Conservation (phyloP, 2,888 invertebrate species). For the Eilema griseolum region DNA sequence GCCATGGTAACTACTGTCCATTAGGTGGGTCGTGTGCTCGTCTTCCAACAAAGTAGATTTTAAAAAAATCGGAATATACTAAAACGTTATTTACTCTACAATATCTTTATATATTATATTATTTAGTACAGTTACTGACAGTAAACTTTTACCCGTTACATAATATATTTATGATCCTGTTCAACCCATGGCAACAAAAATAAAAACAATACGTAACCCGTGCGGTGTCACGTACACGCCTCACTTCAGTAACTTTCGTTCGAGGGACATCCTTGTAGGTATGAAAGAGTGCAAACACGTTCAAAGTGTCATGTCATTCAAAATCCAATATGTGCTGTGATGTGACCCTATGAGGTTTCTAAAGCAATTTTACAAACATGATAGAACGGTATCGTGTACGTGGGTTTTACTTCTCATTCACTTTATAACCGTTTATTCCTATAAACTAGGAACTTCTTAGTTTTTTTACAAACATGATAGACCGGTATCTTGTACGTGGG, state of each 20-base stretch:
- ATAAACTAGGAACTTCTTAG: too few species aligned
- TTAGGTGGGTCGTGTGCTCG: too few species aligned
- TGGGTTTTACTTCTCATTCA: neutral
- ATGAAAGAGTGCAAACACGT: conserved; percentile 42
- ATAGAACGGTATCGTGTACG: conserved; percentile 15
- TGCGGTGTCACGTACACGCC: neutral
- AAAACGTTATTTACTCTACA: neutral
- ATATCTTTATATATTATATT: neutral
- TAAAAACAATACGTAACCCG: neutral
- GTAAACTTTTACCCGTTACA: neutral
- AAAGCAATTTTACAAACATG: conserved; percentile 42
- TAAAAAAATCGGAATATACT: too few species aligned
- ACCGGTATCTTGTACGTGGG: neutral
- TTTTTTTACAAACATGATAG: conserved; percentile 39
- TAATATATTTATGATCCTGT: neutral
- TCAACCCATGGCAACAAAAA: neutral
- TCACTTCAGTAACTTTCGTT: neutral
- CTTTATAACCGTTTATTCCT: neutral
- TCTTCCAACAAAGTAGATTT: too few species aligned
- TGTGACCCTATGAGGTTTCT: conserved; percentile 42
- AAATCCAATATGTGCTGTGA: conserved; percentile 56
- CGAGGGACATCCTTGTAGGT: conserved; percentile 31
- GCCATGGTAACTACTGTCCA: too few species aligned
- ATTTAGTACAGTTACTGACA: neutral
- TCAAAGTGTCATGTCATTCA: conserved; percentile 28